Evolutionary conservation across 2,113 vertebrate genomes (phyloP).

Genomic region (Cricetomys ansorgei): DNA sequence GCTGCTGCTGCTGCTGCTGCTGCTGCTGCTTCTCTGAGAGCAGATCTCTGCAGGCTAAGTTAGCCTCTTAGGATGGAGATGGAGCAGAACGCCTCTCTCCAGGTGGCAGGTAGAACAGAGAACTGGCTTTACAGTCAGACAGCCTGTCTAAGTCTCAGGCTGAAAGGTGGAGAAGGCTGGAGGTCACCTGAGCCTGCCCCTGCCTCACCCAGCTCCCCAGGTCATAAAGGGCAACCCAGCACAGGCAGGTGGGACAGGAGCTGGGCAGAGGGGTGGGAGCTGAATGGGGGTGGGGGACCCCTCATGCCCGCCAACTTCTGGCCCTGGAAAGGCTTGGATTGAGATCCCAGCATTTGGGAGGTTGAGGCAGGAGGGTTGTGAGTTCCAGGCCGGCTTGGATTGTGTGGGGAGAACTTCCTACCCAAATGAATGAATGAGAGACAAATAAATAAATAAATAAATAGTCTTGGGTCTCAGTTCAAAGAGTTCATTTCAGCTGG

Average conservation of each 20-base stretch:
- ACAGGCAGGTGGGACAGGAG: background rate
- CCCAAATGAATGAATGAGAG: background rate
- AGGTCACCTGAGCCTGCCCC: too few relatives aligned
- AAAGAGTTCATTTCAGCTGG: too few relatives aligned
- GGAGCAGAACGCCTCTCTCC: background rate
- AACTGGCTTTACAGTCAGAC: fast-evolving
- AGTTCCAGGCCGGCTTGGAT: background rate
- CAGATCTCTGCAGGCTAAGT: background rate
- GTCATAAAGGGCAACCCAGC: fast-evolving
- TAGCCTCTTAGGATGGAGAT: background rate
- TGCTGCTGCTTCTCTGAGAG: background rate
- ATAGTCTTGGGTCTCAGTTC: background rate
- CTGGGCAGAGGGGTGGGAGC: background rate
- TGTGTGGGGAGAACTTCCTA: too few relatives aligned
- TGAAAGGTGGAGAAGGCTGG: background rate
- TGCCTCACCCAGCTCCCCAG: background rate
- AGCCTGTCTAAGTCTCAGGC: background rate
- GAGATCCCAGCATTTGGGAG: background rate
- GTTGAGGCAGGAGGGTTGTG: background rate
- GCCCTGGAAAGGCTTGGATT: background rate
- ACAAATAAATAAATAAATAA: too few relatives aligned
- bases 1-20: too few relatives aligned
- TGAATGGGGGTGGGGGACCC: background rate
- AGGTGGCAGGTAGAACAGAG: background rate
- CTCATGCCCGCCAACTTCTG: fast-evolving